These are phyloP conservation scores for Pogoniulus pusillus DNA, from an alignment of 2,797 vertebrate genomes.

Conservation along the genomic window DNA sequence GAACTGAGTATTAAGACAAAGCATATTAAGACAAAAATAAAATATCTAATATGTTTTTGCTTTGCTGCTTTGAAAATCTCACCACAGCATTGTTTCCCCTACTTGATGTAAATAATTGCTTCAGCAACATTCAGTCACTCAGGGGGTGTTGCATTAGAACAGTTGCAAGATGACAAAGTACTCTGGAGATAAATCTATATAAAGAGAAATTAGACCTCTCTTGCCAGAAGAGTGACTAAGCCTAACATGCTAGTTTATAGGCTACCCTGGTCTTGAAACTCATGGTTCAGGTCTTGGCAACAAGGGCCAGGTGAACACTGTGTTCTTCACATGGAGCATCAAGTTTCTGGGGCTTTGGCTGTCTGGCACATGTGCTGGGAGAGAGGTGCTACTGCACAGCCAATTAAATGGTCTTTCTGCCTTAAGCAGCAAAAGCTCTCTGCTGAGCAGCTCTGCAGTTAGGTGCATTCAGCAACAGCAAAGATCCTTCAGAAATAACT, in stretches of 20 bases:
- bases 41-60: neutral
- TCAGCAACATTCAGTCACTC: neutral
- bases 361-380: neutral
- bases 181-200: slow-evolving; percentile 27
- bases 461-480: neutral
- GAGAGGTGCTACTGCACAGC: neutral
- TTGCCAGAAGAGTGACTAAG: slow-evolving; percentile 64
- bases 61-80: slow-evolving; percentile 21
- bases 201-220: slow-evolving; percentile 3
- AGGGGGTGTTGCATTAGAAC: neutral
- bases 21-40: slow-evolving; percentile 31
- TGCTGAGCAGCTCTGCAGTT: neutral
- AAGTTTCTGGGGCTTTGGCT: slow-evolving; percentile 7
- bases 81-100: slow-evolving; percentile 6
- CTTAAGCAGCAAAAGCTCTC: neutral
- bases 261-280: neutral
- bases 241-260: slow-evolving; percentile 32
- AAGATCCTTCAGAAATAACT: neutral
- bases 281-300: slow-evolving; percentile 5
- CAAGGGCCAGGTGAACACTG: slow-evolving; percentile 37
- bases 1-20: slow-evolving; percentile 10
- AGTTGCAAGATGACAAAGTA: slow-evolving; percentile 36
- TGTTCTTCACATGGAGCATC: slow-evolving; percentile 33
- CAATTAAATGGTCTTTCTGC: neutral
- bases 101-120: slow-evolving; percentile 38